Conservation (phyloP, 2,113 vertebrate species). For the Ophiodon elongatus region DNA sequence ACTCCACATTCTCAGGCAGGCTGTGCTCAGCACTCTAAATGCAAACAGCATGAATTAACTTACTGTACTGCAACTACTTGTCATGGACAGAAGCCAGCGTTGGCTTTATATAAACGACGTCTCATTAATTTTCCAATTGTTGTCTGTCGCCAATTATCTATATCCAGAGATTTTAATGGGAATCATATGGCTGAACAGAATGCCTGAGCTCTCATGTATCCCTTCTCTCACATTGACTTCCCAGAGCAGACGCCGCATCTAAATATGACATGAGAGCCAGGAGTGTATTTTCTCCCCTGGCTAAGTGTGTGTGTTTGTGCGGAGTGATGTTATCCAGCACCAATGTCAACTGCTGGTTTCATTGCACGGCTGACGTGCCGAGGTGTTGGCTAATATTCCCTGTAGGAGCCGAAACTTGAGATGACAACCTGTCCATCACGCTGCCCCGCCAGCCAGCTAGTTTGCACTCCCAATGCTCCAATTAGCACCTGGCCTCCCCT, state of each 20-base stretch:
- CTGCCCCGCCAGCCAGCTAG: slow-evolving; percentile 28
- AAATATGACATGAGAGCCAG: slow-evolving; percentile 50
- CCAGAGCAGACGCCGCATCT: slow-evolving; percentile 38
- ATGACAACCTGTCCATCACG: slow-evolving; percentile 61
- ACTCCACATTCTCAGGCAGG: slow-evolving; percentile 69
- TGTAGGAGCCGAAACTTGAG: slow-evolving; percentile 75
- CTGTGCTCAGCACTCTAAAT: slow-evolving; percentile 43
- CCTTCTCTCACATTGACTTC: slow-evolving; percentile 19
- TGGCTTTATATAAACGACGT: slow-evolving; percentile 20
- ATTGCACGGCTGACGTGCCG: slow-evolving; percentile 56
- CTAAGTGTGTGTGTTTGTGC: slow-evolving; percentile 24
- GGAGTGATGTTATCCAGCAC: slow-evolving; percentile 56
- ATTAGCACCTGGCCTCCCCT: slow-evolving; percentile 75
- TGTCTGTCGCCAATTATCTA: slow-evolving; percentile 52
- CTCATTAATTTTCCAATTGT: slow-evolving; percentile 57
- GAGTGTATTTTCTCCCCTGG: slow-evolving; percentile 35
- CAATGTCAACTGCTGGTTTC: slow-evolving; percentile 51
- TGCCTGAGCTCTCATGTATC: slow-evolving; percentile 18
- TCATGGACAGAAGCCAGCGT: slow-evolving; percentile 41
- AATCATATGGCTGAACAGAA: slow-evolving; percentile 49
- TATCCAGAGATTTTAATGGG: slow-evolving; percentile 44
- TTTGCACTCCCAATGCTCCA: slow-evolving; percentile 68
- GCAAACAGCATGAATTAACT: slow-evolving; percentile 44
- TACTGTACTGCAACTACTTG: slow-evolving; percentile 46
- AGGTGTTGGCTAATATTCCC: slow-evolving; percentile 70